Percentiles rank a stretch among this genome's conserved stretches.
Evolutionary conservation across 2,113 vertebrate species (phyloP).

Genomic region (Rallus limicola): DNA sequence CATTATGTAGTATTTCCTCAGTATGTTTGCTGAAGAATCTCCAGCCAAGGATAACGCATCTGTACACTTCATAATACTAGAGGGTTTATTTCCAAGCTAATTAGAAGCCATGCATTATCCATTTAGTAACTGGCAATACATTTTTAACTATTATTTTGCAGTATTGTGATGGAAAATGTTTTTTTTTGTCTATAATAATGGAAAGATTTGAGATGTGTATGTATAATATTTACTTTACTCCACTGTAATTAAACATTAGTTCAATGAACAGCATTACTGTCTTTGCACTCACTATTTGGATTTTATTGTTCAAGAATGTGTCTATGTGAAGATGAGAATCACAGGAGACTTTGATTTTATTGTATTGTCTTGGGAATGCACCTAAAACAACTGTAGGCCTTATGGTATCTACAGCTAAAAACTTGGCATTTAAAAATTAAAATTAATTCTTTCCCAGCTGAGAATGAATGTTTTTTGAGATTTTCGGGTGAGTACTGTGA

Average conservation of each 20-base stretch:
- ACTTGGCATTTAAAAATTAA: background rate
- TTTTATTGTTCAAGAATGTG: background rate
- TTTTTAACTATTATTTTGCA: conserved; percentile 65
- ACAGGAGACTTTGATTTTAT: background rate
- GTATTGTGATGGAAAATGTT: background rate
- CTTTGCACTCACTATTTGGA: background rate
- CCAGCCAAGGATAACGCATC: background rate
- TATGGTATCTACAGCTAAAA: background rate
- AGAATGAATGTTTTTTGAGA: background rate
- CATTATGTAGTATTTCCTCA: conserved; percentile 45
- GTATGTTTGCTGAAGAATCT: conserved; percentile 36
- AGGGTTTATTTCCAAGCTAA: conserved; percentile 46
- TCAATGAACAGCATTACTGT: background rate
- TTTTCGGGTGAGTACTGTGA: background rate
- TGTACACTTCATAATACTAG: conserved; percentile 17
- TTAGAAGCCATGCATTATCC: conserved; percentile 52
- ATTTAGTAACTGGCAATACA: conserved; percentile 58
- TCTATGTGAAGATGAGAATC: background rate
- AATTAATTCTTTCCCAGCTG: background rate
- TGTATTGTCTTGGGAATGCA: background rate
- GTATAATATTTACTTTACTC: background rate
- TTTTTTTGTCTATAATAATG: background rate
- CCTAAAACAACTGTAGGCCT: background rate
- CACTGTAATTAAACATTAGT: background rate
- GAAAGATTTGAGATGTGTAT: background rate